Conservation (phyloP, 2,888 invertebrate species). For the Calameuta idolon region DNA sequence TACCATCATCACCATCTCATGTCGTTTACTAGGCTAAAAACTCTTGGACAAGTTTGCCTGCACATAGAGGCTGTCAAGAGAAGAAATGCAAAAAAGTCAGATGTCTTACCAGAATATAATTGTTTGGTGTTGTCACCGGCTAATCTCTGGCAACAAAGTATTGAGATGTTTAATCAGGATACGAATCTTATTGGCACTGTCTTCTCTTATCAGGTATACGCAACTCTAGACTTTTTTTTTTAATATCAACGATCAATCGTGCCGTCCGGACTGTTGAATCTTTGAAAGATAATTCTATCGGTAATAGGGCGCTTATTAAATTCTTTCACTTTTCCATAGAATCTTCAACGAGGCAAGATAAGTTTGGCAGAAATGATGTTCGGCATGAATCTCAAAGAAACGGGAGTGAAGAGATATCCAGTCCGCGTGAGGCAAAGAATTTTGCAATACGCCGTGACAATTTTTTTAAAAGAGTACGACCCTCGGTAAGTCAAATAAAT, state of each 20-base stretch:
- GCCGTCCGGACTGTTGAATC: background rate
- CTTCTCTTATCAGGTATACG: conserved; percentile 82
- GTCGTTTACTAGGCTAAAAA: conserved; percentile 72
- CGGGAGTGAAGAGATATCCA: conserved; percentile 91
- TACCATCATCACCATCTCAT: background rate
- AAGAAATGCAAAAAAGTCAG: conserved; percentile 71
- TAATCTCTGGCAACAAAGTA: conserved; percentile 91
- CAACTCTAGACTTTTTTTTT: background rate
- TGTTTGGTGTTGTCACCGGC: conserved; percentile 94
- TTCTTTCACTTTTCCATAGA: conserved; percentile 68
- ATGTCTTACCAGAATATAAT: conserved; percentile 88
- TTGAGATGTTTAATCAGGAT: conserved; percentile 83
- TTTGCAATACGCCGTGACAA: conserved; percentile 90
- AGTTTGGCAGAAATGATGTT: conserved; percentile 91
- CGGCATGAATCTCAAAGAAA: conserved; percentile 90
- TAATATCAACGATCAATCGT: background rate
- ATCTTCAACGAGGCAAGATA: conserved; percentile 84
- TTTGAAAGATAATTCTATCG: background rate
- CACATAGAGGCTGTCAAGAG: conserved; percentile 86
- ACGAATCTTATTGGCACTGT: conserved; percentile 84
- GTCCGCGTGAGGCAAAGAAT: conserved; percentile 85
- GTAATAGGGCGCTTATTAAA: background rate
- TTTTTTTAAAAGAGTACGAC: conserved; percentile 85
- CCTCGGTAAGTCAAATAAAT: conserved; percentile 72
- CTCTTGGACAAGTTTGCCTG: conserved; percentile 84